phyloP scores from a whole-genome alignment of 2,113 vertebrate species.

The Steatornis caripensis region DNA sequence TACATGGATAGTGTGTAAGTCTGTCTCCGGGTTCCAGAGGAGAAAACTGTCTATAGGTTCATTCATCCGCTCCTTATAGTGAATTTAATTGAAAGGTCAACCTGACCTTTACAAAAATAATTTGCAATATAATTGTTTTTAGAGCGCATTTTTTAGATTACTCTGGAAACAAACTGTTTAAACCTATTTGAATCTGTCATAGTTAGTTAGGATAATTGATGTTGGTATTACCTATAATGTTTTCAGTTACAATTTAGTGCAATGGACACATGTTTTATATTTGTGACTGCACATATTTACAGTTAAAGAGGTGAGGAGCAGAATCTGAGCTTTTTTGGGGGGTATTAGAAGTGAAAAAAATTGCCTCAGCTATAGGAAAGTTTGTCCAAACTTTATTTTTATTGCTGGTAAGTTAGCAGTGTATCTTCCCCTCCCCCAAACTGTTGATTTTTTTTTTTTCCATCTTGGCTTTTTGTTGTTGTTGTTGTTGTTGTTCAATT shows the following conservation, averaged over 20 bases:
- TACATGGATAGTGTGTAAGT: not conserved
- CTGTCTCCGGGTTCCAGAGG: not conserved
- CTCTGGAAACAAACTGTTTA: not conserved
- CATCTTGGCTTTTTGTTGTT: slow-evolving; percentile 35
- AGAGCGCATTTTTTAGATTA: not conserved
- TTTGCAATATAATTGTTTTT: not conserved
- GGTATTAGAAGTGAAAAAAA: not conserved
- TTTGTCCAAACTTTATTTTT: not conserved
- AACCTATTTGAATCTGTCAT: not conserved
- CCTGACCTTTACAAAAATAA: not conserved
- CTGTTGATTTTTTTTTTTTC: not conserved
- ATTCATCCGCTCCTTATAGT: not conserved
- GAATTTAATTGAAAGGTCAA: not conserved
- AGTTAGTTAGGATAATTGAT: not conserved
- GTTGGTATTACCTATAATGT: not conserved
- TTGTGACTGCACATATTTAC: not conserved
- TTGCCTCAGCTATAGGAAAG: slow-evolving; percentile 39
- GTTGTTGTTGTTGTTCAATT: slow-evolving; percentile 65
- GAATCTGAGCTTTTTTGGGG: not conserved
- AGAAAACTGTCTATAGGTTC: not conserved
- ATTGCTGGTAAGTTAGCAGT: slow-evolving; percentile 69
- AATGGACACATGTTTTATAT: not conserved
- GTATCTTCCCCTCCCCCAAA: not conserved
- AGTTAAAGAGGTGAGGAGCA: not conserved
- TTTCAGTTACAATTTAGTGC: not conserved